phyloP scores from a whole-genome alignment of 2,888 invertebrate species.

The Podabrus alpinus region DNA sequence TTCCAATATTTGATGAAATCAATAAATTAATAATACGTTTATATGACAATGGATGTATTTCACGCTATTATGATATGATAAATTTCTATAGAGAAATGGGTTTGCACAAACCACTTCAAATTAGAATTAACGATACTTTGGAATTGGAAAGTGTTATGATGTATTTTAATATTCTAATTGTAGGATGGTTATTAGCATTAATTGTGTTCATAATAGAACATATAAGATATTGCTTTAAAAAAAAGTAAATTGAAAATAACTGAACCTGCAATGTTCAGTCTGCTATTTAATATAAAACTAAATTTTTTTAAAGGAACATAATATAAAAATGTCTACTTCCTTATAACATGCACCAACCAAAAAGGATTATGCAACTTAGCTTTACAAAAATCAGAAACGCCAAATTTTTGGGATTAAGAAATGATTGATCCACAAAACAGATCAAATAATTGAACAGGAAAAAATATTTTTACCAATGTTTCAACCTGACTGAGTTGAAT shows the following conservation, averaged over 20 bases:
- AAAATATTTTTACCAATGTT: too few relatives aligned
- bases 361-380: too few relatives aligned
- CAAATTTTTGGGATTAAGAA: too few relatives aligned
- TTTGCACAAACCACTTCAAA: not conserved
- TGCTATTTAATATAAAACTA: too few relatives aligned
- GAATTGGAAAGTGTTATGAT: not conserved
- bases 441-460: too few relatives aligned
- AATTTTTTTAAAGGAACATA: too few relatives aligned
- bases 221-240: not conserved
- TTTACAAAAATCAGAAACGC: too few relatives aligned
- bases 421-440: too few relatives aligned
- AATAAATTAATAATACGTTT: constrained; percentile 4
- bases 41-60: not conserved
- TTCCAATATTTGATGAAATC: constrained; percentile 11
- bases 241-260: not conserved
- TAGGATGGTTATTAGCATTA: not conserved
- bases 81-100: not conserved
- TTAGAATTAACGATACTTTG: not conserved
- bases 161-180: not conserved
- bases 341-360: too few relatives aligned
- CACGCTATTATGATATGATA: not conserved
- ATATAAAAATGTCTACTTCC: too few relatives aligned
- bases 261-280: too few relatives aligned
- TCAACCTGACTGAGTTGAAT: too few relatives aligned
- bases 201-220: not conserved